These are phyloP conservation scores for Falcaria lacertinaria DNA, from an alignment of 2,888 invertebrate genomes.

Conservation along the genomic window DNA sequence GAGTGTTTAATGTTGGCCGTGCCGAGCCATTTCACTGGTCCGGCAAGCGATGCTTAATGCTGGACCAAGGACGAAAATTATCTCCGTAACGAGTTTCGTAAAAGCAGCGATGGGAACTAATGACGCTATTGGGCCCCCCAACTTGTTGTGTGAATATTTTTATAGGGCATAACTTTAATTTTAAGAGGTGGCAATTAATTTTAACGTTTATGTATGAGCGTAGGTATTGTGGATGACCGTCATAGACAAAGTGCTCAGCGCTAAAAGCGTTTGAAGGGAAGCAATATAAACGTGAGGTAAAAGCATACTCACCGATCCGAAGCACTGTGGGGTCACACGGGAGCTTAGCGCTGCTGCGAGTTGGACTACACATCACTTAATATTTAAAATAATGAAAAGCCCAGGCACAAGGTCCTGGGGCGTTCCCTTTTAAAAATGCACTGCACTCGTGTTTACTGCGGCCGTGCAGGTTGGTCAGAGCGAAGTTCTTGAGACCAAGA, in stretches of 20 bases:
- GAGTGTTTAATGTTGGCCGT: slow-evolving; percentile 74
- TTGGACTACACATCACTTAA: slow-evolving; percentile 71
- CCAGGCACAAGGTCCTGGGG: slow-evolving; percentile 52
- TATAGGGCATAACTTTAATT: slow-evolving; percentile 68
- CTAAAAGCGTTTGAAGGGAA: slow-evolving; percentile 37
- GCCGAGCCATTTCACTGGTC: slow-evolving; percentile 58
- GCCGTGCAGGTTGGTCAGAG: slow-evolving; percentile 71
- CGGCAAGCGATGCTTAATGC: slow-evolving; percentile 59
- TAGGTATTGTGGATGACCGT: slow-evolving; percentile 12
- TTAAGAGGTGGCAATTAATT: slow-evolving; percentile 61
- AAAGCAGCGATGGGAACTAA: slow-evolving; percentile 71
- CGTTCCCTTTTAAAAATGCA: slow-evolving; percentile 77
- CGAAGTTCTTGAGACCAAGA: slow-evolving; percentile 57
- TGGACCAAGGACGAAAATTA: slow-evolving; percentile 74
- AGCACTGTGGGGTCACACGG: slow-evolving; percentile 36
- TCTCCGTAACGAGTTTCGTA: slow-evolving; percentile 70
- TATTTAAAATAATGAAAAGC: slow-evolving; percentile 77
- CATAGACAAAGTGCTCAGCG: slow-evolving; percentile 33
- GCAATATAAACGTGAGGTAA: slow-evolving; percentile 31
- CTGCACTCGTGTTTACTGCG: slow-evolving; percentile 72
- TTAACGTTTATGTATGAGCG: slow-evolving; percentile 46
- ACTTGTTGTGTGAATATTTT: slow-evolving; percentile 70
- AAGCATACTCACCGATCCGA: slow-evolving; percentile 53
- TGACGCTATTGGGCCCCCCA: slow-evolving; percentile 65
- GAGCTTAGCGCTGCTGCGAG: slow-evolving; percentile 42